Percentiles rank a stretch among this genome's conserved stretches.
These are phyloP conservation scores for Chrysomela aeneicollis DNA, from an alignment of 2,888 invertebrate genomes.

Conservation along the genomic window DNA sequence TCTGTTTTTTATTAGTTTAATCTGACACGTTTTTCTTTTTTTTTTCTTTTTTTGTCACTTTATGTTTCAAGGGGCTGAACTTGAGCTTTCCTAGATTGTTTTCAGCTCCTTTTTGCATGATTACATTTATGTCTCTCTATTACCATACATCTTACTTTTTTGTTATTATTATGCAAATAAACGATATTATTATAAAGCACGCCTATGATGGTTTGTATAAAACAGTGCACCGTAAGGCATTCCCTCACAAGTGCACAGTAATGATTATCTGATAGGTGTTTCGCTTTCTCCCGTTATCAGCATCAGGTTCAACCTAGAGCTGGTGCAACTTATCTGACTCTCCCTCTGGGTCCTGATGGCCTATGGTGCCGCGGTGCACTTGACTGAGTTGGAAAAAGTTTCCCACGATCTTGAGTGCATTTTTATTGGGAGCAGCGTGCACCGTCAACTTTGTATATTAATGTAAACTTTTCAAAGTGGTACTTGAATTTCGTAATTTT, in stretches of 20 bases:
- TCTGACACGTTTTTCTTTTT: too few species aligned
- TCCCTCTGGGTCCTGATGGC: neutral
- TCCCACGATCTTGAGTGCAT: constrained; percentile 35
- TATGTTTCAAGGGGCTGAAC: too few species aligned
- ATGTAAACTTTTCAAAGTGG: constrained; percentile 20
- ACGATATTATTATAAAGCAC: neutral
- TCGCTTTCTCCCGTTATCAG: constrained; percentile 13
- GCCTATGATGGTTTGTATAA: neutral
- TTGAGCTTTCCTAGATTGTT: too few species aligned
- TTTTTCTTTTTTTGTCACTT: too few species aligned
- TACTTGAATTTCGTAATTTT: constrained; percentile 17
- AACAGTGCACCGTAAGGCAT: neutral
- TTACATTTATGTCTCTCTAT: too few species aligned
- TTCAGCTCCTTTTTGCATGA: too few species aligned
- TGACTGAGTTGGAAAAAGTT: constrained; percentile 30
- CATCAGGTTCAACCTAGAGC: constrained; percentile 12
- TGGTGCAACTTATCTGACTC: constrained; percentile 11
- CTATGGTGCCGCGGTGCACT: constrained; percentile 25
- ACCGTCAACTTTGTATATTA: constrained; percentile 31
- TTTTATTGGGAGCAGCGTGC: constrained; percentile 33
- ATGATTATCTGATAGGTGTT: constrained; percentile 27
- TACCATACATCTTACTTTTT: too few species aligned
- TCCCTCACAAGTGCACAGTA: constrained; percentile 22
- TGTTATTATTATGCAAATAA: too few species aligned
- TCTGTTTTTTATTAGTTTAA: too few species aligned